A percentile compares a stretch with the other conserved stretches of the same genome.
Evolutionary conservation across 1,140 invertebrate genomes (phyloP).

Genomic region (Pollicipes pollicipes): DNA sequence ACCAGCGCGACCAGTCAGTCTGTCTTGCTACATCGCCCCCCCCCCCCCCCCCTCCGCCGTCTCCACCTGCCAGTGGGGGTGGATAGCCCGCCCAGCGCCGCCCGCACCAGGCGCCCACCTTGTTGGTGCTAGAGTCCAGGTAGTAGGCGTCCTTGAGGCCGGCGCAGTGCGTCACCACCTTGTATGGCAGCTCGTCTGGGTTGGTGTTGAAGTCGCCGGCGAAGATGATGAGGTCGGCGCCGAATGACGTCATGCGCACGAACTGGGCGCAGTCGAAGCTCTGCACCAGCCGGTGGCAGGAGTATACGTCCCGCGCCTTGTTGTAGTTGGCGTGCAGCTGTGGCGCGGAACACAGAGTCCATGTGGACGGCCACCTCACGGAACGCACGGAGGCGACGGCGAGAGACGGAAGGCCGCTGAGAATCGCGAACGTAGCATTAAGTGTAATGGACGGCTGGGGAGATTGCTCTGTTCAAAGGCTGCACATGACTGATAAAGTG

Average conservation of each 20-base stretch:
- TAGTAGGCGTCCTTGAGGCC: constrained; percentile 32
- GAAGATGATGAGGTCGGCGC: constrained; percentile 61
- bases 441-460: too few relatives aligned
- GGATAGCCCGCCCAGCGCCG: too few relatives aligned
- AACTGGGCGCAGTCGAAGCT: constrained; percentile 88
- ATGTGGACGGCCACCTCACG: not conserved
- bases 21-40: too few relatives aligned
- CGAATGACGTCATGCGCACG: constrained; percentile 56
- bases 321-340: constrained; percentile 92
- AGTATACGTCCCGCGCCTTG: constrained; percentile 63
- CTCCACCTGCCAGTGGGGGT: too few relatives aligned
- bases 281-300: constrained; percentile 73
- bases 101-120: too few relatives aligned
- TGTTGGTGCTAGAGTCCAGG: not conserved
- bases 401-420: not conserved
- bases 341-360: constrained; percentile 10
- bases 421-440: too few relatives aligned
- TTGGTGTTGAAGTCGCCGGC: constrained; percentile 86
- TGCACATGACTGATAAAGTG: too few relatives aligned
- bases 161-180: constrained; percentile 32
- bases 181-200: constrained; percentile 65
- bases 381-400: not conserved
- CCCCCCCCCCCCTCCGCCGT: too few relatives aligned
- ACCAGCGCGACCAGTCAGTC: too few relatives aligned
- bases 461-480: too few relatives aligned